Evolutionary conservation across 2,797 vertebrate species (phyloP).

Genomic region (Eospalax fontanierii): DNA sequence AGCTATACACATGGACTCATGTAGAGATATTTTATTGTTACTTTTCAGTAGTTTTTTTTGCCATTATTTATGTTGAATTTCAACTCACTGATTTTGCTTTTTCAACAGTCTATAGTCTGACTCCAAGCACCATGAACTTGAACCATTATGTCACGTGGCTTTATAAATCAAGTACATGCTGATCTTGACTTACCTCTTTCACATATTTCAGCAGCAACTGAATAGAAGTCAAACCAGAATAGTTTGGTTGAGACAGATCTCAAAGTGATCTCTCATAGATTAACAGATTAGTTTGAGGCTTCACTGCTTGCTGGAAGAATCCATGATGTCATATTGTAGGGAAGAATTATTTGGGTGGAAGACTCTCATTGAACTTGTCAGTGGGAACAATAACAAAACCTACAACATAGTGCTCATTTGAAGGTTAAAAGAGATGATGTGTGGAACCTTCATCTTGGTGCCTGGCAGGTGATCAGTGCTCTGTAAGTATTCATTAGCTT

Average conservation of each 20-base stretch:
- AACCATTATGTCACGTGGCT: not conserved
- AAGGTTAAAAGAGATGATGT: not conserved
- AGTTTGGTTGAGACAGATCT: not conserved
- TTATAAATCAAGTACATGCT: not conserved
- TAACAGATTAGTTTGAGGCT: not conserved
- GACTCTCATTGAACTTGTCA: not conserved
- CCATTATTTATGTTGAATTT: not conserved
- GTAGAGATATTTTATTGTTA: no score
- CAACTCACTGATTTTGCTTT: not conserved
- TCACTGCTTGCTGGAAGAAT: not conserved
- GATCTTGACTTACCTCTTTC: not conserved
- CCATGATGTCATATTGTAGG: not conserved
- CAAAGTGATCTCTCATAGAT: not conserved
- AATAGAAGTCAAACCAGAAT: not conserved
- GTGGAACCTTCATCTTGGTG: not conserved
- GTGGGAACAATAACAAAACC: not conserved
- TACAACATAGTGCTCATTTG: not conserved
- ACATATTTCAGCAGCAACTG: not conserved
- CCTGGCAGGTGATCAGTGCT: not conserved
- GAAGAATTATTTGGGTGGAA: not conserved
- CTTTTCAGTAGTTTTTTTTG: no score
- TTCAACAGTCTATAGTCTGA: not conserved
- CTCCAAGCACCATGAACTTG: not conserved
- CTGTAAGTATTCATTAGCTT: not conserved
- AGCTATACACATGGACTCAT: no score